Evolutionary conservation across 2,888 invertebrate genomes (phyloP).

Genomic region (Rotaria socialis): DNA sequence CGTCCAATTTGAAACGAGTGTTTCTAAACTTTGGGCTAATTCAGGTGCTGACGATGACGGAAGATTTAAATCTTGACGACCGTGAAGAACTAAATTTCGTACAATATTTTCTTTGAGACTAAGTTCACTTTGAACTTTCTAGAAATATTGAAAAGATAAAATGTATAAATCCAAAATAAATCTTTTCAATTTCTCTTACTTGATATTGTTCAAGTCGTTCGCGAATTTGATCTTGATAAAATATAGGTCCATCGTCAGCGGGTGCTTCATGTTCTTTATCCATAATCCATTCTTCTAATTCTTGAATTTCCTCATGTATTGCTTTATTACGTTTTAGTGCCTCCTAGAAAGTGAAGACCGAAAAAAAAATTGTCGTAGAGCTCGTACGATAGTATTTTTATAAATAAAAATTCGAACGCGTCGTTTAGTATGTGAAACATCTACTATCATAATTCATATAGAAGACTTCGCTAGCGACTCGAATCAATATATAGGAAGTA

Average conservation of each 20-base stretch:
- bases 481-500: too few species aligned
- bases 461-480: too few species aligned
- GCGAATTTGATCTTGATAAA: conserved; percentile 24
- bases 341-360: background rate
- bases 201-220: conserved; percentile 20
- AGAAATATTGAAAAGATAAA: conserved; percentile 60
- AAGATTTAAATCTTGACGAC: conserved; percentile 58
- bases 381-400: too few species aligned
- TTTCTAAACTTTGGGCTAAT: conserved; percentile 51
- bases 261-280: conserved; percentile 37
- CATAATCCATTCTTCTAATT: conserved; percentile 36
- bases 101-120: conserved; percentile 66
- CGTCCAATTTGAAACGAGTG: conserved; percentile 54
- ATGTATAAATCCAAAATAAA: background rate
- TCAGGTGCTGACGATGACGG: conserved; percentile 63
- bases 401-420: too few species aligned
- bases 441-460: too few species aligned
- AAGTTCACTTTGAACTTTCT: conserved; percentile 70
- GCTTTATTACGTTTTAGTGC: conserved; percentile 32
- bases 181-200: background rate
- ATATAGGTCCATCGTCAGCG: conserved; percentile 23
- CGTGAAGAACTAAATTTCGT: conserved; percentile 69
- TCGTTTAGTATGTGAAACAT: too few species aligned
- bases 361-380: too few species aligned
- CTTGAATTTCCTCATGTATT: conserved; percentile 6